These are phyloP conservation scores for Lasioglossum morio DNA, from an alignment of 2,888 invertebrate species.

Conservation along the genomic window DNA sequence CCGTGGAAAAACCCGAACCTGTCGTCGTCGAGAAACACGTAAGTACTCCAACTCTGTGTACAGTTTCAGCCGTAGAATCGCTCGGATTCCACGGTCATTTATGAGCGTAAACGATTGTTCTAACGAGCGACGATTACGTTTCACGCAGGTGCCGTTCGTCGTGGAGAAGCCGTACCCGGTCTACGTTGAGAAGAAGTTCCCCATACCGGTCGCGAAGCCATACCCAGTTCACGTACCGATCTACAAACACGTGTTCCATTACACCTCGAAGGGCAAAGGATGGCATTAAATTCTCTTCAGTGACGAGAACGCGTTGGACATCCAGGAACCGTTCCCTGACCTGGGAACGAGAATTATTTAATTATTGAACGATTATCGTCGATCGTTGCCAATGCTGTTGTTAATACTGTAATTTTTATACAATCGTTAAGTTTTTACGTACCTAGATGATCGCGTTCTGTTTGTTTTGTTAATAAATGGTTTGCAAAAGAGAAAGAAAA, in stretches of 20 bases:
- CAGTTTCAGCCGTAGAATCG: not conserved
- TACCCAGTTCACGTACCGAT: conserved; percentile 87
- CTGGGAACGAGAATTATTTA: conserved; percentile 33
- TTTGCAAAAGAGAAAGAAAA: not conserved
- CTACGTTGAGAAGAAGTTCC: conserved; percentile 86
- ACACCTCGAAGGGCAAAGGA: conserved; percentile 77
- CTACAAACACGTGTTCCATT: conserved; percentile 85
- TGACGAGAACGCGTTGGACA: not conserved
- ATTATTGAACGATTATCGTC: not conserved
- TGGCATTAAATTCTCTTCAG: conserved; percentile 72
- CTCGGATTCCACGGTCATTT: not conserved
- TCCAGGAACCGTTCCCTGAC: conserved; percentile 6
- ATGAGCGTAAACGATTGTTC: not conserved
- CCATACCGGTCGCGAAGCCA: conserved; percentile 86
- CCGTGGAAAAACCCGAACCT: conserved; percentile 86
- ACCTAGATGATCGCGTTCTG: not conserved
- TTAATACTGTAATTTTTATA: conserved; percentile 45
- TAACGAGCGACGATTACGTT: conserved; percentile 16
- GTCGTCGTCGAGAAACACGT: conserved; percentile 87
- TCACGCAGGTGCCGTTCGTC: conserved; percentile 85
- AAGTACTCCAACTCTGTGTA: conserved; percentile 48
- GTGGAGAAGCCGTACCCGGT: conserved; percentile 87
- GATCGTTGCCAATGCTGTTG: conserved; percentile 49
- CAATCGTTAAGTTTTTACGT: conserved; percentile 68
- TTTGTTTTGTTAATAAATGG: conserved; percentile 62